phyloP scores from a whole-genome alignment of 2,113 vertebrate species.

The Hemiscyllium ocellatum region DNA sequence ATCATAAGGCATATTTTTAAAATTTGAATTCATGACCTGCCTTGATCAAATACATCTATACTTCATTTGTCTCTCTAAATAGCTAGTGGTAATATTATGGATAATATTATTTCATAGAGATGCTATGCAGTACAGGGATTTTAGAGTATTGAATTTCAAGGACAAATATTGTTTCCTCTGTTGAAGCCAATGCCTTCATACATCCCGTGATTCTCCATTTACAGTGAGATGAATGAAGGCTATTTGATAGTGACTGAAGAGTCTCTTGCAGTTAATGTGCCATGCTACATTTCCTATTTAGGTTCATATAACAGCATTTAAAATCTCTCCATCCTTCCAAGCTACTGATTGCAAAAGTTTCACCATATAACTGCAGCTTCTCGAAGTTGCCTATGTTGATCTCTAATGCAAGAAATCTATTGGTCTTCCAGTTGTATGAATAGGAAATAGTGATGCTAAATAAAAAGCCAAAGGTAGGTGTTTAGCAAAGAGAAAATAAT shows the following conservation, averaged over 20 bases:
- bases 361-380: neutral
- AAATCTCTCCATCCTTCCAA: neutral
- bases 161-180: constrained; percentile 40
- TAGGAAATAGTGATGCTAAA: constrained; percentile 17
- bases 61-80: neutral
- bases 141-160: constrained; percentile 43
- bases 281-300: neutral
- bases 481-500: neutral
- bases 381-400: neutral
- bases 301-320: neutral
- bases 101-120: constrained; percentile 3
- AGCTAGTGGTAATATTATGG: neutral
- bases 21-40: neutral
- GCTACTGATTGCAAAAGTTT: neutral
- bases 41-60: neutral
- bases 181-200: constrained; percentile 41
- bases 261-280: neutral
- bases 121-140: neutral
- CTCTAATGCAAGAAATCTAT: neutral
- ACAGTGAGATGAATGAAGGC: fast-evolving
- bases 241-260: neutral
- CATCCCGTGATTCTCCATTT: neutral
- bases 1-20: neutral
- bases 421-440: constrained; percentile 7
- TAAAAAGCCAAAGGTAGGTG: neutral